phyloP scores from a whole-genome alignment of 2,888 invertebrate genomes.

The Idaea dimidiata region DNA sequence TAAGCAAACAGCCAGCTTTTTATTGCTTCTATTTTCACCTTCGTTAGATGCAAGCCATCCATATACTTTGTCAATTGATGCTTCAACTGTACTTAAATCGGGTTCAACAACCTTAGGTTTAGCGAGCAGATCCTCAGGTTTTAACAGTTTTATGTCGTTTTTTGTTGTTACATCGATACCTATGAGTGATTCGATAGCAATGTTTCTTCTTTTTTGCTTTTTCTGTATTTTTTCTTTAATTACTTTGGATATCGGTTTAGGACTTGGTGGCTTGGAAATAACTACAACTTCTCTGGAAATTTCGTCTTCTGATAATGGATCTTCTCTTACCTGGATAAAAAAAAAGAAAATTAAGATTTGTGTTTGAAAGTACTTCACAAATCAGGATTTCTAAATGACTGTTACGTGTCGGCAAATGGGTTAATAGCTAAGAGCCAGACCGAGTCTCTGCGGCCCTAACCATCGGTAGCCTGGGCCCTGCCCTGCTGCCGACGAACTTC shows the following conservation, averaged over 20 bases:
- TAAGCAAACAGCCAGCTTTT: not conserved
- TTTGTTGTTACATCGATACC: slow-evolving; percentile 19
- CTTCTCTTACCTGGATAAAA: slow-evolving; percentile 40
- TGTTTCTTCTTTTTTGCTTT: slow-evolving; percentile 40
- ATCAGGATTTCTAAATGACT: no score
- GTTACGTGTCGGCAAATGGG: no score
- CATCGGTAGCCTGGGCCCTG: no score
- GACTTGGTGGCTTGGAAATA: slow-evolving; percentile 23
- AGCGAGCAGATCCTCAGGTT: slow-evolving; percentile 37
- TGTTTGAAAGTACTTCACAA: not conserved
- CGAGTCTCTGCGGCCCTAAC: no score
- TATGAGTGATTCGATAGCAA: slow-evolving; percentile 48
- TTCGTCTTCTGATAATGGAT: slow-evolving; percentile 23
- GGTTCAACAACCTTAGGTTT: not conserved
- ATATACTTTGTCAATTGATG: not conserved
- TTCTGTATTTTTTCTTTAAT: slow-evolving; percentile 8
- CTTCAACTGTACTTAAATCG: not conserved
- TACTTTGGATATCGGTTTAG: slow-evolving; percentile 3
- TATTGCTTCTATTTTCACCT: not conserved
- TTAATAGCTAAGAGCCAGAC: no score
- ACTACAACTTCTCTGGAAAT: slow-evolving; percentile 7
- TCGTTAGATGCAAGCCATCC: not conserved
- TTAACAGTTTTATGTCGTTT: slow-evolving; percentile 24
- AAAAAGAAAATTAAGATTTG: slow-evolving; percentile 11
- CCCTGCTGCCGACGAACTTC: no score